phyloP scores from a whole-genome alignment of 2,888 invertebrate genomes.

The Poecilus cupreus region DNA sequence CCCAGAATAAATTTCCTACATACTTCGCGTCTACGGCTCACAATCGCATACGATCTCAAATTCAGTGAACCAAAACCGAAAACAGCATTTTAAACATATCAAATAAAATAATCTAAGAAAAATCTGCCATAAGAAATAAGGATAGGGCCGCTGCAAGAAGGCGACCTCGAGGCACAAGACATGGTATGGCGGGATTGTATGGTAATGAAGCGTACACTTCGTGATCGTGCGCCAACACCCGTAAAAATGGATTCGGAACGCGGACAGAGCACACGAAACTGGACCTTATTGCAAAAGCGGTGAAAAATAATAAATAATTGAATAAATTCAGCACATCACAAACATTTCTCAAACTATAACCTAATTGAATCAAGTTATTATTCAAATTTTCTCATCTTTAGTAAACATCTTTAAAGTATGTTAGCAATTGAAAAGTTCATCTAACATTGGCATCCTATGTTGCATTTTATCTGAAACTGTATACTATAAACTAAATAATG shows the following conservation, averaged over 20 bases:
- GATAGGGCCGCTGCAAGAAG: not conserved
- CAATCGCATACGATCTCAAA: not conserved
- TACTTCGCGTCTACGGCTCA: not conserved
- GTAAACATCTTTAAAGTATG: no score
- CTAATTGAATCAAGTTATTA: no score
- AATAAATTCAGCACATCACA: no score
- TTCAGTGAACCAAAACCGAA: not conserved
- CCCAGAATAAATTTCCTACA: not conserved
- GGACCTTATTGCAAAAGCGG: not conserved
- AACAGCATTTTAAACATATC: not conserved
- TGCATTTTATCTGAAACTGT: no score
- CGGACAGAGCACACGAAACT: not conserved
- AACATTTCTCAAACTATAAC: no score
- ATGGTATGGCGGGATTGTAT: not conserved
- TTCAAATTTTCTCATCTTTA: no score
- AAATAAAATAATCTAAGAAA: not conserved
- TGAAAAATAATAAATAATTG: no score
- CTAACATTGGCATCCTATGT: no score
- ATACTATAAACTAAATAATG: no score
- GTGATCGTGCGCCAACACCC: not conserved
- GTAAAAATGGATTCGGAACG: not conserved
- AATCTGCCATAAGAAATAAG: conserved; percentile 15
- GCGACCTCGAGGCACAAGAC: not conserved
- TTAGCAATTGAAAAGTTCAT: no score
- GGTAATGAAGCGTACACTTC: not conserved